Evolutionary conservation across 2,797 vertebrate species (phyloP), one percentile per base, ranked within the genome.

Genomic region (Molossus molossus): DNA sequence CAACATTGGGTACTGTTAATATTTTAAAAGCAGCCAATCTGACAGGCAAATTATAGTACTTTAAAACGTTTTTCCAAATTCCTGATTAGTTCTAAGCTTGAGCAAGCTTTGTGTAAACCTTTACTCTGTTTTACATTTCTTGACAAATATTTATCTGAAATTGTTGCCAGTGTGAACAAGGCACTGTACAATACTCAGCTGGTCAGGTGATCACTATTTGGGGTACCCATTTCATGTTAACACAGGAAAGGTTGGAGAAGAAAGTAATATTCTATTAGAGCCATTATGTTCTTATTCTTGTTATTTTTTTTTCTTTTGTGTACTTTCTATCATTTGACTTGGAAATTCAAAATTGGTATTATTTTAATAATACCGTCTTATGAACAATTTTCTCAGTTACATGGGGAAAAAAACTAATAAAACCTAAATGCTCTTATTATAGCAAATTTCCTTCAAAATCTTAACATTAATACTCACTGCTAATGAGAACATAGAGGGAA

Each of bases 11-110:
- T 60, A 55, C 25, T 79, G n/a, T n/a, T 65, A 20, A 40, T 76
- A 85, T 87, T 80, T 92, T 57, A 9, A 86, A 86, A 83, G 48
- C 53, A 85, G 9, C 11, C 15, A 14, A 77, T 55, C 10, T 69
- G 27, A 25, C 7, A 1, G 20, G 17, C 12, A 87, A 81, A 94
- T 25, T 73, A 57, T 69, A 2, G 23, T 29, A 33, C 37, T 88
- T 91, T 93, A 64, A 50, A 18, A 83, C 5, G 6, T n/a, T 67
- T 45, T 91, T 84, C 90, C 15, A 75, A 84, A 62, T 90, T 20
- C 48, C 13, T 69, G 20, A 55, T 77, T 72, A 15, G 21, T 94
- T 79, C 62, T 69, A 27, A 64, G 45, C 76, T 80, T 45, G 23
- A 53, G 15, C 23, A 70, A 33, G 18, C 4, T 75, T 85, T 76